Evolutionary conservation across 1,140 invertebrate genomes (phyloP), one percentile per base, ranked within the genome.

Genomic region (Drosophila kurseongensis): DNA sequence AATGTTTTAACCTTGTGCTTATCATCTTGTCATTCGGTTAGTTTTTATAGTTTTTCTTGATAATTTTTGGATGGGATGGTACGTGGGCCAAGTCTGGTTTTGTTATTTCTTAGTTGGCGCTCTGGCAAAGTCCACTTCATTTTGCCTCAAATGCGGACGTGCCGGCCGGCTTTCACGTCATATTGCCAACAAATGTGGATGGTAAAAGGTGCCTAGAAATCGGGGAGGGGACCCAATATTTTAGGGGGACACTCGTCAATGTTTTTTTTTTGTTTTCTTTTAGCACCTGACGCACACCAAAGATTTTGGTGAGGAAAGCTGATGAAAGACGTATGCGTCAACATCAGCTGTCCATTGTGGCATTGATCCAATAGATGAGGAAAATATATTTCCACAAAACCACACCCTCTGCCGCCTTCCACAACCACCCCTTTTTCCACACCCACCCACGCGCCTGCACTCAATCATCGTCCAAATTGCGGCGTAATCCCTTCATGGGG

Each of bases 321-420:
- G 65, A 57, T 57, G 67, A 71, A 71, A 69, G 65, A 27, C 32
- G 14, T 48, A 42, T 63, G 69, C 71, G 71, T 75, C 72, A 75
- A 69, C 56, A 38, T 29, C 62, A 65, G 32, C n/a, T 69, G 67
- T 41, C 50, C 40, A 23, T 40, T 18, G 13, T 78, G 75, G 75
- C 75, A 58, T 16, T 54, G 47, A 14, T 78, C 67, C 75, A 65
- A 79, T 13, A 40, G 35, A 57, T 29, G 42, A 32, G 45, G 2
- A n/a, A 0, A 23, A 69, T 14, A 42, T 58, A 23, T 68, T 29
- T 36, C 13, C 16, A 29, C 23, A 5, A 36, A 12, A 16, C 9
- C 23, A 29, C 38, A 10, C 48, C 48, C 13, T 4, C n/a, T 12
- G 9, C 32, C 18, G 4, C 4, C 41, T 4, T 1, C 12, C 47